phyloP scores from a whole-genome alignment of 1,140 invertebrate genomes.

The Scylla paramamosain region DNA sequence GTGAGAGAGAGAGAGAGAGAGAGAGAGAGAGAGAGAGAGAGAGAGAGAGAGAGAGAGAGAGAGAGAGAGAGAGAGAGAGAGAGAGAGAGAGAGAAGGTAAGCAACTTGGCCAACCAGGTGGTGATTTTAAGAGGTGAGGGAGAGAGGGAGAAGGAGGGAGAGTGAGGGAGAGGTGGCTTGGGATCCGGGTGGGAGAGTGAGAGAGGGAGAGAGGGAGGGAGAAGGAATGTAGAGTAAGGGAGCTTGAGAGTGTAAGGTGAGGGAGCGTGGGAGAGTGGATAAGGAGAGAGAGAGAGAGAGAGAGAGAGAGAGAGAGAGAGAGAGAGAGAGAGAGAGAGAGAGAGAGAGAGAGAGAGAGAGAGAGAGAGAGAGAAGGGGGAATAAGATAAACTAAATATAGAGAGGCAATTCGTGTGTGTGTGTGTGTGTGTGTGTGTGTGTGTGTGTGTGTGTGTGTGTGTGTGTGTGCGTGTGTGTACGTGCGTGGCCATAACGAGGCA shows the following conservation, averaged over 20 bases:
- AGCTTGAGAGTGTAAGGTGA: background rate
- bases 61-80: background rate
- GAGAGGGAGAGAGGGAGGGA: background rate
- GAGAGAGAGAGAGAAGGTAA: too few species aligned
- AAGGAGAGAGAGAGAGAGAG: background rate
- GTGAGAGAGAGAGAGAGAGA: background rate
- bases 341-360: background rate
- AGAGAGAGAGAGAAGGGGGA: background rate
- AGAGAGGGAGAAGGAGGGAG: too few species aligned
- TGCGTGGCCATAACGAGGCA: background rate
- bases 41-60: background rate
- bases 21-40: background rate
- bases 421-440: background rate
- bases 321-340: background rate
- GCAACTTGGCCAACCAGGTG: too few species aligned
- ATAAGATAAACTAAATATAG: background rate
- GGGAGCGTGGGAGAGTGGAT: background rate
- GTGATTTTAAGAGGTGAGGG: too few species aligned
- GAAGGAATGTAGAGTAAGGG: background rate
- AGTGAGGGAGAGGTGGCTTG: too few species aligned
- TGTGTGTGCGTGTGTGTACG: background rate
- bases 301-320: background rate
- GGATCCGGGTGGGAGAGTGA: too few species aligned
- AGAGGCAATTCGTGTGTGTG: background rate
- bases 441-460: background rate